These are phyloP conservation scores for Andrena bicolor DNA, from an alignment of 2,888 invertebrate genomes.

Conservation along the genomic window DNA sequence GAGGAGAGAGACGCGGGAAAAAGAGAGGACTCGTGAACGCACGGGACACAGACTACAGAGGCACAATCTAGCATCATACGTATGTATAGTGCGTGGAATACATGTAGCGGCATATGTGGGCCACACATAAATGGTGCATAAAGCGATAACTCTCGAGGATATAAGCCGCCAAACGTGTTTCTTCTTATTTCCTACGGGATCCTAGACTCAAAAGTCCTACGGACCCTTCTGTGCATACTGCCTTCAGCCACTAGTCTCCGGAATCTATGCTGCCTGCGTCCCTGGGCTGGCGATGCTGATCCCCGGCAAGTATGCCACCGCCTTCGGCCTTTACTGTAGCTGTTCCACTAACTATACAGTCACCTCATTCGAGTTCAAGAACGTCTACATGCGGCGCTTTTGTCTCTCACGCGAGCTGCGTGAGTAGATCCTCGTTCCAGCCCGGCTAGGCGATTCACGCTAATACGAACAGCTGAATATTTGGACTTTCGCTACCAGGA, in stretches of 20 bases:
- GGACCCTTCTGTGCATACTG: background rate
- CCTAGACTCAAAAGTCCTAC: background rate
- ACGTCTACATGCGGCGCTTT: conserved; percentile 3
- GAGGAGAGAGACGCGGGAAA: conserved; percentile 16
- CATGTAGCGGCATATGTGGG: background rate
- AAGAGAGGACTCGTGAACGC: conserved; percentile 10
- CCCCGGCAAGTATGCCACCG: too few species aligned
- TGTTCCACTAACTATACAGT: conserved; percentile 25
- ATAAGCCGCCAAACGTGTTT: background rate
- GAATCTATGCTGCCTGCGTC: too few species aligned
- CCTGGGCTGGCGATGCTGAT: too few species aligned
- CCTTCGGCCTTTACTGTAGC: too few species aligned
- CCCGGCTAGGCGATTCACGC: background rate
- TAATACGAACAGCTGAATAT: background rate
- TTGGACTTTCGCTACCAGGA: background rate
- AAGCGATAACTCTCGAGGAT: background rate
- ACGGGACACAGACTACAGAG: conserved; percentile 19
- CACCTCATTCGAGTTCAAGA: conserved; percentile 13
- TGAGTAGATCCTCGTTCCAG: background rate
- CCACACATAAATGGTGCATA: background rate
- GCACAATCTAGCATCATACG: conserved; percentile 29
- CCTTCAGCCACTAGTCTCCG: too few species aligned
- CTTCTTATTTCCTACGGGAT: background rate
- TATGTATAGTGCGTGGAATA: background rate
- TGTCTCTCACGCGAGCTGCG: background rate